Conservation (phyloP, 2,113 vertebrate genomes). For the Tachysurus vachellii region DNA sequence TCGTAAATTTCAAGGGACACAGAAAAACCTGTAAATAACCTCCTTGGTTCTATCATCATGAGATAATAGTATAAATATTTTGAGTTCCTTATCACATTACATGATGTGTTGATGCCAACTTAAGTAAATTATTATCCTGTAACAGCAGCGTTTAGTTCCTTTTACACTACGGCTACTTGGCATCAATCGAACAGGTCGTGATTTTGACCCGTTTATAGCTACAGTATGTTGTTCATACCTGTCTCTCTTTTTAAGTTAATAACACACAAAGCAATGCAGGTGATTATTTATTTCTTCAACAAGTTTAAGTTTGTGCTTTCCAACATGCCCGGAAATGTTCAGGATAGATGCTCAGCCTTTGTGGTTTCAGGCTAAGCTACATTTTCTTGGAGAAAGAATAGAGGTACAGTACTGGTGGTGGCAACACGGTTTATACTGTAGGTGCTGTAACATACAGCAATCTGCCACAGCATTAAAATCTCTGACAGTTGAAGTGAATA, state of each 20-base stretch:
- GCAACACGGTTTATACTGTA: neutral
- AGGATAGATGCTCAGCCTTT: neutral
- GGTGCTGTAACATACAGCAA: neutral
- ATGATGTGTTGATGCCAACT: neutral
- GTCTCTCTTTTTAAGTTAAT: too few relatives aligned
- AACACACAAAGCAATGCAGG: too few relatives aligned
- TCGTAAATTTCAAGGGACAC: neutral
- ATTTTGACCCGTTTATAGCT: neutral
- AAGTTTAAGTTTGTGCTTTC: too few relatives aligned
- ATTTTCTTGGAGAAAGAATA: neutral
- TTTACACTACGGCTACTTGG: neutral
- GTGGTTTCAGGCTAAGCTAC: neutral
- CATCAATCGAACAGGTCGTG: neutral
- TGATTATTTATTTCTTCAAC: too few relatives aligned
- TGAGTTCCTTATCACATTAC: neutral
- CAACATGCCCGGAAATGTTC: too few relatives aligned
- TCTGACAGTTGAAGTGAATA: too few relatives aligned
- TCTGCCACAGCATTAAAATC: too few relatives aligned
- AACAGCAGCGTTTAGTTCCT: neutral
- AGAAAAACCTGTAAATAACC: neutral
- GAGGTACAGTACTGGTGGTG: neutral
- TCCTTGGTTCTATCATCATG: neutral
- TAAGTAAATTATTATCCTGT: neutral
- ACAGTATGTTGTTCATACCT: neutral
- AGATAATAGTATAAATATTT: constrained; percentile 5